Base-by-base conservation (phyloP, 2,888 invertebrate species). In the Yponomeuta plumbellus region DNA sequence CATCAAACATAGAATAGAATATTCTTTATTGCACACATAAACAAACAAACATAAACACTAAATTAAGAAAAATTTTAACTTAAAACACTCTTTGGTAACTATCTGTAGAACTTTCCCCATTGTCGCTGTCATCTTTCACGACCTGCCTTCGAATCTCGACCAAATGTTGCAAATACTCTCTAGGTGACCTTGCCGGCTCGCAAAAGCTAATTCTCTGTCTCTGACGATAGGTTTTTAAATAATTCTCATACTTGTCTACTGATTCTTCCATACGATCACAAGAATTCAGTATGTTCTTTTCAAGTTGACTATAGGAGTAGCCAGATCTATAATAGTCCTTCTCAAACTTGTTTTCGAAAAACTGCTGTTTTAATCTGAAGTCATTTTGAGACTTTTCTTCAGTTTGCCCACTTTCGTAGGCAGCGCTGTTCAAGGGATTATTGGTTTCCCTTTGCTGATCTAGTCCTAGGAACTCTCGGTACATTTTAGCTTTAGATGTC, bases 121-220 rank as follows among this genome's bases (percentile, higher is more conserved):
- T 85, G 61, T 92, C 90, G 70, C 86, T 85, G 63, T 92, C 88
- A n/a, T 83, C 84, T 75, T 88, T 89, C 0, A 93, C 86, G 21
- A 92, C 86, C 71, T 93, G 90, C 73, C 87, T 86, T 71, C 94
- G 83, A 79, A 93, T 80, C 66, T 88, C 83, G 13, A 93, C 92
- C 69, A 94, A 84, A 77, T 93, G 92, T 71, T 89, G 91, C 67
- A 94, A 77, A 80, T 93, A 93, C 69, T 92, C 91, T 66, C 92
- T 93, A 0, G 94, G 94, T 11, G 80, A 83, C 22, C 80, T 75
- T n/a, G 67, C 68, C 5, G 63, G 39, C 63, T 26, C 21, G 65
- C 21, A 23, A 34, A 17, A 61, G 13, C 5, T 52, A 21, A 26
- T 23, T 52, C 34, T 59, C 10, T 56, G n/a, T 56, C 62, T 34